Conservation (phyloP, 2,113 vertebrate species). For the Rhabdomys dilectus region DNA sequence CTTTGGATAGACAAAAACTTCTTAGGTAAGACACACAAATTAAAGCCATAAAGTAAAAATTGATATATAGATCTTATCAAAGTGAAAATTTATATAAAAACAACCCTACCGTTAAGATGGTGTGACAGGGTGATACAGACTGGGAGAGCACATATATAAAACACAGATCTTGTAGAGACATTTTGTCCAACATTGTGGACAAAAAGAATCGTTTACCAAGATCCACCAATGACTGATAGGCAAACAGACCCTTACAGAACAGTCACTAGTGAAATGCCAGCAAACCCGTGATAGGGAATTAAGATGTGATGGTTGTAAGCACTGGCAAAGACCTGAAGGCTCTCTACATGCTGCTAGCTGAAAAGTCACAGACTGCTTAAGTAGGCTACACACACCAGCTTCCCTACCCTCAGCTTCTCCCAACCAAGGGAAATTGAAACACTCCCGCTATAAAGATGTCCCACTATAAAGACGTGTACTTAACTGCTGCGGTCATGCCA, state of each 20-base stretch:
- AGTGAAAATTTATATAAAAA: background rate
- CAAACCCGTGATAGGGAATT: background rate
- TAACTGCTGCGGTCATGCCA: background rate
- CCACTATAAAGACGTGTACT: background rate
- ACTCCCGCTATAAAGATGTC: background rate
- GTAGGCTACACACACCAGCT: background rate
- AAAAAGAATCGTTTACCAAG: background rate
- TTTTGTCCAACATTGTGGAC: background rate
- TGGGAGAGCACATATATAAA: background rate
- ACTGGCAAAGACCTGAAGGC: background rate
- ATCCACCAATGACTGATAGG: background rate
- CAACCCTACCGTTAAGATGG: background rate
- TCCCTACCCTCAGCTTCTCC: background rate
- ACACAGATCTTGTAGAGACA: background rate
- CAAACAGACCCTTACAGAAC: background rate
- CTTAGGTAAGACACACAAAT: background rate
- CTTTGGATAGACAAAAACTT: background rate
- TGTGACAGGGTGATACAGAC: background rate
- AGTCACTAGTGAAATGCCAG: background rate
- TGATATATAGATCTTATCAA: slow-evolving; percentile 12
- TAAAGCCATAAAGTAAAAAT: background rate
- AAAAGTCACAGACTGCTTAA: background rate
- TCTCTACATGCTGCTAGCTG: background rate
- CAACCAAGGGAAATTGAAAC: background rate
- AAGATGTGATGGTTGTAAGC: background rate